These are phyloP conservation scores for Drosophila meridionalis DNA, from an alignment of 2,888 invertebrate genomes.

Conservation along the genomic window DNA sequence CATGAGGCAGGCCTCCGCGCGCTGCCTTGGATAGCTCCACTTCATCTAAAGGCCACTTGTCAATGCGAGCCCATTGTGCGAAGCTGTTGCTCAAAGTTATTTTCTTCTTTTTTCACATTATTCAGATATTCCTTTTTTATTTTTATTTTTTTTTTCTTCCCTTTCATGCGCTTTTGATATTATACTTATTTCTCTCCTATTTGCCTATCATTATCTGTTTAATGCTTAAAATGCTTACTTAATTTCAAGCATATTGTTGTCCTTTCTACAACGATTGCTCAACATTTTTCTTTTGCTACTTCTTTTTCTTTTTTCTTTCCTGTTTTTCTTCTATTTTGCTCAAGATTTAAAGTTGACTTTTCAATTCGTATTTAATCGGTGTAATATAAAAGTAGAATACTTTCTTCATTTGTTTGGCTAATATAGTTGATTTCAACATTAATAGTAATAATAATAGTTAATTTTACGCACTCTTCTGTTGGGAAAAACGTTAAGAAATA, in stretches of 20 bases:
- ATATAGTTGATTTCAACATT: too few relatives aligned
- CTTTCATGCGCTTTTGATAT: constrained; percentile 43
- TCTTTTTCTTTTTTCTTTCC: not conserved
- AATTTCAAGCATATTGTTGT: constrained; percentile 28
- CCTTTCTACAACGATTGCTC: not conserved
- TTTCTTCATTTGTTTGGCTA: too few relatives aligned
- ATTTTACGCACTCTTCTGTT: too few relatives aligned
- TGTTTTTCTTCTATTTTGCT: not conserved
- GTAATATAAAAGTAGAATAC: too few relatives aligned
- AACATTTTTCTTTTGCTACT: not conserved
- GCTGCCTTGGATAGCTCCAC: constrained; percentile 39
- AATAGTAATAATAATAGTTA: too few relatives aligned
- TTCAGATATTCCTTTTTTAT: not conserved
- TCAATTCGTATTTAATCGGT: not conserved
- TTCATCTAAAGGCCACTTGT: constrained; percentile 78
- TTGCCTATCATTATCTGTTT: constrained; percentile 45
- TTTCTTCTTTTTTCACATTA: not conserved
- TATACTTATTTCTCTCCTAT: constrained; percentile 33
- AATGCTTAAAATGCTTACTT: constrained; percentile 46
- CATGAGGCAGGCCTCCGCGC: constrained; percentile 15
- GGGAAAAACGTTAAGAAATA: too few relatives aligned
- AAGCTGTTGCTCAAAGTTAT: constrained; percentile 27
- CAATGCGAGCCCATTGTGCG: constrained; percentile 55
- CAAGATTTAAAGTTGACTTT: not conserved
- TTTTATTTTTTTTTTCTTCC: not conserved